A percentile compares a stretch with the other conserved stretches of the same genome.
Evolutionary conservation across 2,113 vertebrate genomes (phyloP).

Genomic region (Atractosteus spatula): DNA sequence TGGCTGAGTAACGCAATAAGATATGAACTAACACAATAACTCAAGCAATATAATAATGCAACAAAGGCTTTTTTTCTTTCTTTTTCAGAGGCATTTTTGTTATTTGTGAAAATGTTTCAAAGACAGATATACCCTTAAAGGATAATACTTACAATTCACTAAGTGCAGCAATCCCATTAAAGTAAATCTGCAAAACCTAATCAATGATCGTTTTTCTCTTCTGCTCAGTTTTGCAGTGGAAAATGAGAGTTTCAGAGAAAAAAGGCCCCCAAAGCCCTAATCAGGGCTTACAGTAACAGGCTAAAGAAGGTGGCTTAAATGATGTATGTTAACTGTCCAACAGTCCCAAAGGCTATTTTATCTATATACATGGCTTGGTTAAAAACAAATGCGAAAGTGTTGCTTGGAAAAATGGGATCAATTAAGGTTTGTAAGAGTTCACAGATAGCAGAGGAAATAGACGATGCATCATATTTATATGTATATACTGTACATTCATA

Average conservation of each 20-base stretch:
- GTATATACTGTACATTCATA: too few species aligned
- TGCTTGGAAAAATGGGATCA: conserved; percentile 5
- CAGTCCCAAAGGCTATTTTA: background rate
- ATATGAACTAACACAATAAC: conserved; percentile 51
- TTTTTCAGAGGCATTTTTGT: background rate
- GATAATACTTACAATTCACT: conserved; percentile 19
- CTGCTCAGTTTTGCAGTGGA: background rate
- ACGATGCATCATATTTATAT: too few species aligned
- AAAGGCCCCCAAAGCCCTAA: background rate
- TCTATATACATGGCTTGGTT: background rate
- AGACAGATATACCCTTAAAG: conserved; percentile 4
- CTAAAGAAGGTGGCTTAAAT: background rate
- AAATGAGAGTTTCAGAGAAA: conserved; percentile 7
- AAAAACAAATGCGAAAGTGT: background rate
- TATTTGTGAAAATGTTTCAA: background rate
- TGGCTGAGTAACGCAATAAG: conserved; percentile 49
- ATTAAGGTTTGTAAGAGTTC: background rate
- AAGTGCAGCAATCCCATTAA: conserved; percentile 29
- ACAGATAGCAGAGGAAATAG: too few species aligned
- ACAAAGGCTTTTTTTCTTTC: conserved; percentile 8
- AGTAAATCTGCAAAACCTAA: conserved; percentile 14
- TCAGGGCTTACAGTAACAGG: conserved; percentile 8
- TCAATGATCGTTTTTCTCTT: conserved; percentile 22
- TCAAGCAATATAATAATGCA: conserved; percentile 19
- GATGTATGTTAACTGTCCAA: background rate